These are phyloP conservation scores for Melanaphis sacchari DNA, from an alignment of 1,140 invertebrate genomes.

Conservation along the genomic window DNA sequence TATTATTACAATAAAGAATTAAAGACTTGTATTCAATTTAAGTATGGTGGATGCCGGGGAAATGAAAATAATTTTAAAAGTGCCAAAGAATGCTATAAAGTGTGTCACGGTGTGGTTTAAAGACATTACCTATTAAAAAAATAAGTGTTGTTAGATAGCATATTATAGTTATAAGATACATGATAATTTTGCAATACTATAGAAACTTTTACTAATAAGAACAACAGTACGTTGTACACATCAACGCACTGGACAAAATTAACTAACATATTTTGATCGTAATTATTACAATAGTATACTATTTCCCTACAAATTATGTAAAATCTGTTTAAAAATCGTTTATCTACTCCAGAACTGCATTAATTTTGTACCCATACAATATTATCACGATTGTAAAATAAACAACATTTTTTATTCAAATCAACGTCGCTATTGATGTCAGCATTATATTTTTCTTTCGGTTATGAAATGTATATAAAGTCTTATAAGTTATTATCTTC, in stretches of 20 bases:
- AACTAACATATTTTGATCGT: not conserved
- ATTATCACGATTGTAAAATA: not conserved
- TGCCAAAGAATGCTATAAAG: slow-evolving; percentile 72
- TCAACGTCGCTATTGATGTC: no score
- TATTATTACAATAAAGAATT: slow-evolving; percentile 70
- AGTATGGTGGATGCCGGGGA: slow-evolving; percentile 89
- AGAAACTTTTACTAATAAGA: not conserved
- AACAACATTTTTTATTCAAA: not conserved
- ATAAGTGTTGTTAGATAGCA: not conserved
- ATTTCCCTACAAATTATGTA: not conserved
- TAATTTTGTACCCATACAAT: not conserved
- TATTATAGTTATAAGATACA: not conserved
- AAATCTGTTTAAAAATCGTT: not conserved
- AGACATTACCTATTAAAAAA: not conserved
- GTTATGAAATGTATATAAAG: no score
- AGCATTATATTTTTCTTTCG: not conserved
- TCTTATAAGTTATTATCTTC: no score
- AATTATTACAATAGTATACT: not conserved
- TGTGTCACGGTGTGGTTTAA: slow-evolving; percentile 4
- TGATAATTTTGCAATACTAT: not conserved
- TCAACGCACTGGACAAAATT: not conserved
- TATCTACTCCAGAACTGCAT: not conserved
- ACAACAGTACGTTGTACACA: not conserved
- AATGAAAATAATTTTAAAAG: slow-evolving; percentile 88
- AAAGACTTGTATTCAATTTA: slow-evolving; percentile 77